Base-by-base conservation (phyloP, 2,797 vertebrate species). In the Halcyon leucocephala region DNA sequence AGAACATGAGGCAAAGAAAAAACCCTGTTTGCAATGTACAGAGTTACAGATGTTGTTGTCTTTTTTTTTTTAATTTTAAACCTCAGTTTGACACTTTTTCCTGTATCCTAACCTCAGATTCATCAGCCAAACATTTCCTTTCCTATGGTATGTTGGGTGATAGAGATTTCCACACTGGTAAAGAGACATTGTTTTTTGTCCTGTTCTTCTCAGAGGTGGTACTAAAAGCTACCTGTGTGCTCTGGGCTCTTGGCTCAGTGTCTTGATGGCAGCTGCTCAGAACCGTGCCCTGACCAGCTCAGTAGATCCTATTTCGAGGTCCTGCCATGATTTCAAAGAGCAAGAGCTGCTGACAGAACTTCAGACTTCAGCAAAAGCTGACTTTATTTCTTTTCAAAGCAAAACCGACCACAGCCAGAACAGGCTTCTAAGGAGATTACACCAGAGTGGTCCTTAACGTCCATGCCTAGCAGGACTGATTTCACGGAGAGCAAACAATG, bases 81-180 rank as follows among this genome's bases (percentile, higher is more conserved):
- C 11, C 5, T 35, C 42, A 55, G 26, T 19, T 62, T 7, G 31
- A 35, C n/a, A 37, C 14, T 31, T 52, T 62, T 52, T 46, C 55
- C 48, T 37, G 28, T 22, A 17, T 3, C 44, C 49, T 37, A 71
- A 18, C n/a, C 61, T 92, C 77, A 39, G 19, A 14, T 42, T 41
- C 39, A 70, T 4, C 26, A 72, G 54, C 55, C 4, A 64, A 42
- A 24, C 39, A 48, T 16, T 73, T 60, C 66, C 70, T 46, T 70
- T 73, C 51, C 51, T 6, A 16, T 0, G 17, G 64, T 6, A 60
- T 10, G 26, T 3, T 55, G 8, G 0, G 13, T 21, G 37, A 65
- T 0, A 4, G 16, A 31, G 29, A 39, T 31, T 65, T 69, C 90
- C 14, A 33, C 26, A 48, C 13, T 35, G 20, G 17, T 12, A 26